Evolutionary conservation across 2,113 vertebrate genomes (phyloP).

Genomic region (Machaerirhynchus nigripectus): DNA sequence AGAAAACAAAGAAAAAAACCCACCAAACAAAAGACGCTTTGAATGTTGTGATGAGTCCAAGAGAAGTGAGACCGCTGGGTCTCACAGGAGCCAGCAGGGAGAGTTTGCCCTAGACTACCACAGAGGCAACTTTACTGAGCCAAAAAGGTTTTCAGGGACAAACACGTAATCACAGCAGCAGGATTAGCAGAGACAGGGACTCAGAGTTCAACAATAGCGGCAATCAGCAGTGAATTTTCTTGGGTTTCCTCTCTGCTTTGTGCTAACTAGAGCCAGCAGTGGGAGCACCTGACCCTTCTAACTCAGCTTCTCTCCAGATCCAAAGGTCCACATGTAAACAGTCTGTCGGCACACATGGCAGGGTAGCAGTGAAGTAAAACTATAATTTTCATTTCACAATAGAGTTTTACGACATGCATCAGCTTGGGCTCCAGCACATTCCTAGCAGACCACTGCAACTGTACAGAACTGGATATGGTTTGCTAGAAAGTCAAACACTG

Average conservation of each 20-base stretch:
- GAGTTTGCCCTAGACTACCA: background rate
- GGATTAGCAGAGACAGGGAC: background rate
- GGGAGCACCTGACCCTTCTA: conserved; percentile 38
- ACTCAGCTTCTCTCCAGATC: background rate
- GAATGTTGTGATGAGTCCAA: background rate
- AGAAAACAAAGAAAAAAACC: background rate
- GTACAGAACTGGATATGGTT: background rate
- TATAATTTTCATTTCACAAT: background rate
- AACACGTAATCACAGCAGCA: background rate
- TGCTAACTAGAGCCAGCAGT: conserved; percentile 34
- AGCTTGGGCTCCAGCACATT: background rate
- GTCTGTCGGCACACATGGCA: background rate
- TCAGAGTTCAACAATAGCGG: background rate
- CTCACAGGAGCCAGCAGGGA: background rate
- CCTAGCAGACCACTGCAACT: background rate
- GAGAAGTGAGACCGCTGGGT: background rate
- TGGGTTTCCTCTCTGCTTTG: background rate
- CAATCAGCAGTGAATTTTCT: background rate
- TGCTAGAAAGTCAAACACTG: background rate
- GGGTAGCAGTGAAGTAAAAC: background rate
- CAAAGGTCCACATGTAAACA: background rate
- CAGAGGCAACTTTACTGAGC: background rate
- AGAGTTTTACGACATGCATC: background rate
- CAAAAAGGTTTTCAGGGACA: background rate
- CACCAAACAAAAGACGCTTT: background rate